Conservation (phyloP, 1,140 invertebrate species). For the Drosophila saltans region DNA sequence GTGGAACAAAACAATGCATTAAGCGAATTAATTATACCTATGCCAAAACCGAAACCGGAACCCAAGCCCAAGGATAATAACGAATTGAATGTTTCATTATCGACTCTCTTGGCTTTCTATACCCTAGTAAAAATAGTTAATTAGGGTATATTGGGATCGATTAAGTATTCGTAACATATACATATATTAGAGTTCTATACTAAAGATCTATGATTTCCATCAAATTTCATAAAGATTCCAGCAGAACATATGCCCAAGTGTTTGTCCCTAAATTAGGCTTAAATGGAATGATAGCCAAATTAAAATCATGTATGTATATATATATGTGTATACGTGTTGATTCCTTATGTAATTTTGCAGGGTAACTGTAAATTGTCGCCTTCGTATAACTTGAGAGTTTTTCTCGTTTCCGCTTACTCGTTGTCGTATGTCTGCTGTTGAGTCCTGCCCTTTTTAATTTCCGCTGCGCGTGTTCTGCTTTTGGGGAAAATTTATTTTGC, state of each 20-base stretch:
- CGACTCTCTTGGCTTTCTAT: not conserved
- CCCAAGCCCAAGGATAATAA: slow-evolving; percentile 34
- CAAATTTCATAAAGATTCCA: too few species aligned
- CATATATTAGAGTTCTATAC: too few species aligned
- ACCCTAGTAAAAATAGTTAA: not conserved
- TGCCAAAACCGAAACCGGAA: not conserved
- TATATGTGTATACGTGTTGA: too few species aligned
- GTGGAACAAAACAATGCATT: slow-evolving; percentile 15
- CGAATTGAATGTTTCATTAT: slow-evolving; percentile 52
- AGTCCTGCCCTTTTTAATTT: slow-evolving; percentile 53
- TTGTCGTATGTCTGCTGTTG: slow-evolving; percentile 6
- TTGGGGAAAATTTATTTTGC: slow-evolving; percentile 57
- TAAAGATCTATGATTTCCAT: too few species aligned
- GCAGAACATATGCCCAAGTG: too few species aligned
- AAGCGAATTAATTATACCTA: slow-evolving; percentile 41
- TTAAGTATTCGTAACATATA: too few species aligned
- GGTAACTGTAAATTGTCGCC: not conserved
- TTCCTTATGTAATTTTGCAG: not conserved
- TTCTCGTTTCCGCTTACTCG: slow-evolving; percentile 1
- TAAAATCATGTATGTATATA: too few species aligned
- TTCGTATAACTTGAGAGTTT: not conserved
- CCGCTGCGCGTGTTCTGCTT: slow-evolving; percentile 48
- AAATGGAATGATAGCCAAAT: too few species aligned
- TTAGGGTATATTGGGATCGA: not conserved
- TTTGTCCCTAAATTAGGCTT: too few species aligned